Evolutionary conservation across 1,140 invertebrate genomes (phyloP).

Genomic region (Eufriesea mexicana): DNA sequence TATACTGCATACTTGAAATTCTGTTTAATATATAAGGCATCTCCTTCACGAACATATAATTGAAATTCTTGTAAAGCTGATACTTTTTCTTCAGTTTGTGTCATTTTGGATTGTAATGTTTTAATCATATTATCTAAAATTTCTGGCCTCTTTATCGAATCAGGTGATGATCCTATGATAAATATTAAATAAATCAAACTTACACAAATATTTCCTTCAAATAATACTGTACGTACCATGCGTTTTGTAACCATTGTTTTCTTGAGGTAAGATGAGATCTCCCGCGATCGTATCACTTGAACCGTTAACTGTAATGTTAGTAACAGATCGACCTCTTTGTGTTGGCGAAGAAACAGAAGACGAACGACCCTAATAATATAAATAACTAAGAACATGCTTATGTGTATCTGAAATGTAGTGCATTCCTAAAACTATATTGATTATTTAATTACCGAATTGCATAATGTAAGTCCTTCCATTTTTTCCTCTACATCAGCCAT

Average conservation of each 20-base stretch:
- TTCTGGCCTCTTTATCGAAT: constrained; percentile 76
- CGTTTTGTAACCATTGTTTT: constrained; percentile 80
- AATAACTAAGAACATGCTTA: background rate
- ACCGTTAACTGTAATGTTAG: constrained; percentile 78
- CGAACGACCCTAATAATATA: constrained; percentile 76
- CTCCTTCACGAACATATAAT: constrained; percentile 76
- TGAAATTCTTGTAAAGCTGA: constrained; percentile 78
- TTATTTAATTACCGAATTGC: constrained; percentile 76
- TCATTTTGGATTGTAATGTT: constrained; percentile 71
- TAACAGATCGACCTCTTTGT: constrained; percentile 77
- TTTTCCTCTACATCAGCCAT: constrained; percentile 86
- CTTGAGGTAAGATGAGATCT: constrained; percentile 79
- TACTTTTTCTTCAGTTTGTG: constrained; percentile 73
- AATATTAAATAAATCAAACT: background rate
- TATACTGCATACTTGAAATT: constrained; percentile 82
- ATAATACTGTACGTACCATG: constrained; percentile 67
- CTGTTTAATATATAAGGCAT: constrained; percentile 78
- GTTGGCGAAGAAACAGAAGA: constrained; percentile 82
- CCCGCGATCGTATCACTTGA: constrained; percentile 80
- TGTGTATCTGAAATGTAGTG: too few species aligned
- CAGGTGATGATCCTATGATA: constrained; percentile 71
- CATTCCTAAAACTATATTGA: background rate
- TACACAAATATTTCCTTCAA: background rate
- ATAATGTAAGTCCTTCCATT: constrained; percentile 82
- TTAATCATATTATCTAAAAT: constrained; percentile 78